These are phyloP conservation scores for Pseudomyrmex dendroicus DNA, from an alignment of 1,140 invertebrate genomes.

Conservation along the genomic window DNA sequence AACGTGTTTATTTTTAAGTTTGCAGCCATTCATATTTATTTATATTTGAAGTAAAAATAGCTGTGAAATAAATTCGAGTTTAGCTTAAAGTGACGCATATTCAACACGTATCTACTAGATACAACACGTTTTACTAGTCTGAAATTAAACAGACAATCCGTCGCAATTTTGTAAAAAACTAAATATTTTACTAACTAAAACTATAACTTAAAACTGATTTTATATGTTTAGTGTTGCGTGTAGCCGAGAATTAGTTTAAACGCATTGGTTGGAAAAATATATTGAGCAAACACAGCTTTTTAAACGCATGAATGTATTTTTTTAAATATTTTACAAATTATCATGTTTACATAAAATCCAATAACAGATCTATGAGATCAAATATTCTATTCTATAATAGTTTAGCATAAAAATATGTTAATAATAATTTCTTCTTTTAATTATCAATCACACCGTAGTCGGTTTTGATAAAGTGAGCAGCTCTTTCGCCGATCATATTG, in stretches of 20 bases:
- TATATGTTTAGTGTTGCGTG: background rate
- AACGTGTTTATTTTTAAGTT: background rate
- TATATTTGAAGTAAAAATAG: background rate
- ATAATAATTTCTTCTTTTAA: background rate
- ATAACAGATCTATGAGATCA: background rate
- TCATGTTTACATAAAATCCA: background rate
- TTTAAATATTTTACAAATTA: background rate
- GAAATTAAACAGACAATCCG: too few relatives aligned
- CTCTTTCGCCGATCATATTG: conserved; percentile 87
- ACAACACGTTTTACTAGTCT: background rate
- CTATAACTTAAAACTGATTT: background rate
- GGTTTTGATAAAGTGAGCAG: conserved; percentile 86
- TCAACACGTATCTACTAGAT: background rate
- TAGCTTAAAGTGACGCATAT: background rate
- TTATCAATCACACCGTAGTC: conserved; percentile 26
- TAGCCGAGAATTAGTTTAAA: background rate
- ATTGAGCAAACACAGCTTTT: background rate
- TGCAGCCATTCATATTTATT: background rate
- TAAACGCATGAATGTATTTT: background rate
- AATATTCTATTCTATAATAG: background rate
- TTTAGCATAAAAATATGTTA: background rate
- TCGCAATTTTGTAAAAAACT: background rate
- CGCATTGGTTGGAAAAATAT: background rate
- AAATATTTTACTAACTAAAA: conserved; percentile 9
- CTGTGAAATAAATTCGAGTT: background rate